Base-by-base conservation (phyloP, 2,797 vertebrate genomes). In the Micropoecilia bifurca region DNA sequence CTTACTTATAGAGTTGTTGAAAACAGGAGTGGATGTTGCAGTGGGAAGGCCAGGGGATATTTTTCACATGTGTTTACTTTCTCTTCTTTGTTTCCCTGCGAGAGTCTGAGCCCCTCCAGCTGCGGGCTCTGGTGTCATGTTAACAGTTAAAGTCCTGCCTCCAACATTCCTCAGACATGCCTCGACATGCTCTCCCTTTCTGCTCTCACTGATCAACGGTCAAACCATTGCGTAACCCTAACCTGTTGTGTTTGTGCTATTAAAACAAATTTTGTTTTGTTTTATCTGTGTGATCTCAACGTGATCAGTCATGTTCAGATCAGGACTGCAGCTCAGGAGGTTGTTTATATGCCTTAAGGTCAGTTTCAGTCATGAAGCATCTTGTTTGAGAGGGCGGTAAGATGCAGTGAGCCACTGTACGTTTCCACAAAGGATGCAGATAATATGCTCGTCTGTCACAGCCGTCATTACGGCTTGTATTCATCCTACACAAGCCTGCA, bases 111-210 rank as follows among this genome's bases (percentile, higher is more conserved):
- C 33, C 78, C 79, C 76, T 90, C 48, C 92, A 90, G 92, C 90
- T 92, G 91, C 87, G 79, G 82, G 74, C 76, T 83, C 81, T 72
- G 87, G 92, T 89, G 88, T 92, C 90, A 83, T 80, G 83, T 93
- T 90, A 88, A 88, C 90, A 83, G 73, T 81, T 28, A 45, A 84
- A 53, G 73, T 84, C 82, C 84, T 69, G 81, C 89, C 88, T 87
- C 87, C 36, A 39, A 81, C 90, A 95, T 94, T 94, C 93, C 91
- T 84, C 0, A 89, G 84, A 91, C 87, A 82, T 88, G 92, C 55
- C 91, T 85, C 36, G 0, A 74, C 91, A 87, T 87, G 88, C 25
- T 90, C 78, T 46, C 86, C 74, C 72, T 78, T 71, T 59, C 46
- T 50, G 72, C 25, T 81, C 71, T 30, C 18, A 3, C 77, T 71